Evolutionary conservation across 2,797 vertebrate species (phyloP).

Genomic region (Etheostoma nigrum): DNA sequence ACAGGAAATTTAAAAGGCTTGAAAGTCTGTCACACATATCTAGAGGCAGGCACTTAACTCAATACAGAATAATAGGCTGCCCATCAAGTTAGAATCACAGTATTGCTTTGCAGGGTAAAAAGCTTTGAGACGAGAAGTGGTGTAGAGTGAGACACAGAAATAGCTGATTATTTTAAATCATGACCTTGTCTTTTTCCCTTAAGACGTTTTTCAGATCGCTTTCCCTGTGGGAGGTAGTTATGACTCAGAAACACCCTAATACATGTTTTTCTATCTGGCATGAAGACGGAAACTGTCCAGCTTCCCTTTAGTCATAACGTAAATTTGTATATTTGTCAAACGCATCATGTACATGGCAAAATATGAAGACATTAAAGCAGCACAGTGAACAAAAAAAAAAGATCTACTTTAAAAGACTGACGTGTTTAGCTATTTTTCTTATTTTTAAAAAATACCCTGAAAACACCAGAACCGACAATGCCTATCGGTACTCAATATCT

Average conservation of each 20-base stretch:
- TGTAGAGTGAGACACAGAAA: conserved; percentile 35
- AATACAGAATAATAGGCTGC: conserved; percentile 29
- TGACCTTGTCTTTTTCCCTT: conserved; percentile 59
- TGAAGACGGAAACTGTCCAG: conserved; percentile 34
- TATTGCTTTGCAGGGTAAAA: conserved; percentile 53
- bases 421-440: background rate
- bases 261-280: conserved; percentile 41
- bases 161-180: conserved; percentile 53
- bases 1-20: conserved; percentile 2
- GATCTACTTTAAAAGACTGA: background rate
- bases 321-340: conserved; percentile 41
- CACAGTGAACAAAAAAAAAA: background rate
- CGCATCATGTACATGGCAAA: background rate
- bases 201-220: conserved; percentile 40
- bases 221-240: conserved; percentile 65
- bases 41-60: conserved; percentile 15
- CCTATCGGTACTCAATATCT: no score
- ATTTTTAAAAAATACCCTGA: background rate
- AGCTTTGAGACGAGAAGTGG: conserved; percentile 6
- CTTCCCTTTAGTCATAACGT: conserved; percentile 44
- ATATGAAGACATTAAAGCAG: background rate
- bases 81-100: conserved; percentile 41
- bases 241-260: conserved; percentile 66
- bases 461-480: background rate
- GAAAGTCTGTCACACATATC: conserved; percentile 19